Evolutionary conservation across 2,888 invertebrate genomes (phyloP).

Genomic region (Aphrophora alni): DNA sequence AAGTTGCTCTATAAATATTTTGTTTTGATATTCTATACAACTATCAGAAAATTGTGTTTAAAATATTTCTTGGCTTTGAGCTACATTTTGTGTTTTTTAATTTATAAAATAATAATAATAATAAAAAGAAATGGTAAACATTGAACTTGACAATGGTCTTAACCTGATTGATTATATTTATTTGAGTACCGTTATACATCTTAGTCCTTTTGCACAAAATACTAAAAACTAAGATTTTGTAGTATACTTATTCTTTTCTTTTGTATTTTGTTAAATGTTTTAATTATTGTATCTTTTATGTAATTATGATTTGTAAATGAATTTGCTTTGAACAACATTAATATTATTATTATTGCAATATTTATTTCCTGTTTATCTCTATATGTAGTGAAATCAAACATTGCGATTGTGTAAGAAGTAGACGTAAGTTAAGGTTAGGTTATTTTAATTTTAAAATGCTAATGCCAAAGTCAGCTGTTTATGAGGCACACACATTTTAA

Average conservation of each 20-base stretch:
- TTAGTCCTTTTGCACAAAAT: neutral
- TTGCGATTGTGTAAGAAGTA: neutral
- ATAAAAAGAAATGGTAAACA: no score
- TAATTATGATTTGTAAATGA: neutral
- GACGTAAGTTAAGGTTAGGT: neutral
- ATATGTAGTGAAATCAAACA: neutral
- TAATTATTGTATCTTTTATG: neutral
- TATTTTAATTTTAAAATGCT: neutral
- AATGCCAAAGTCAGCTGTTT: neutral
- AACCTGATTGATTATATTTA: neutral
- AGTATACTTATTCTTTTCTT: neutral
- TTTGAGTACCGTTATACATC: neutral
- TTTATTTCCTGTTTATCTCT: neutral
- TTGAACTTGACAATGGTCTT: neutral
- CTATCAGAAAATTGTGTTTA: no score
- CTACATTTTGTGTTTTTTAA: no score
- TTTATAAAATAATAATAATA: no score
- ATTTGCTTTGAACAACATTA: neutral
- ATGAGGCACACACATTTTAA: no score
- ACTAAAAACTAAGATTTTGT: neutral
- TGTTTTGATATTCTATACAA: no score
- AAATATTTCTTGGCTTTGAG: no score
- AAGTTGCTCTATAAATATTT: no score
- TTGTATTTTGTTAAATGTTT: neutral
- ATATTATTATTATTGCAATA: neutral